Conservation (phyloP, 2,888 invertebrate genomes). For the Oscheius sp. region DNA sequence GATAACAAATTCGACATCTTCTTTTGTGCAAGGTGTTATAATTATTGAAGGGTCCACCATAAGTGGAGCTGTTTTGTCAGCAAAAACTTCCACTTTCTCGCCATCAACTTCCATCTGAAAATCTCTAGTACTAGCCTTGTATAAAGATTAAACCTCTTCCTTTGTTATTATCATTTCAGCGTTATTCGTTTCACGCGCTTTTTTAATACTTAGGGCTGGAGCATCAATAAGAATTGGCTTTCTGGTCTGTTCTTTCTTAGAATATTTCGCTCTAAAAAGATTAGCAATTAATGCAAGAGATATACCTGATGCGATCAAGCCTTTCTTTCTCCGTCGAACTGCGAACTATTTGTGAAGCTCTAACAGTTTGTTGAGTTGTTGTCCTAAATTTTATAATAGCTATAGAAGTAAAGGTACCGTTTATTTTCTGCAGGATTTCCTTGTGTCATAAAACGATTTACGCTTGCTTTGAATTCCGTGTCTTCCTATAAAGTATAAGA, state of each 20-base stretch:
- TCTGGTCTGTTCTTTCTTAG: not conserved
- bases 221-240: slow-evolving; percentile 17
- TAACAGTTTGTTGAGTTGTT: not conserved
- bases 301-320: not conserved
- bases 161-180: slow-evolving; percentile 1
- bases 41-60: slow-evolving; percentile 1
- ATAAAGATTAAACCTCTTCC: not conserved
- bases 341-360: not conserved
- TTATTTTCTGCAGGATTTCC: not conserved
- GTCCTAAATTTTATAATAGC: not conserved
- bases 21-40: slow-evolving; percentile 4
- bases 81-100: not conserved
- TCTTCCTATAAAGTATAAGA: slow-evolving; percentile 8
- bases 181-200: slow-evolving; percentile 2
- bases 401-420: not conserved
- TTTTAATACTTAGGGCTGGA: not conserved
- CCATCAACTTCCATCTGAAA: slow-evolving; percentile 16
- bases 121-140: not conserved
- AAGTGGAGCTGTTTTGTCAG: not conserved
- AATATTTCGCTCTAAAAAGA: slow-evolving; percentile 9
- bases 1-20: not conserved
- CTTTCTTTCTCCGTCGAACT: not conserved
- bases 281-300: not conserved
- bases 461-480: not conserved
- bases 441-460: slow-evolving; percentile 2